Evolutionary conservation across 2,797 vertebrate species (phyloP).

Genomic region (Odontamblyopus rebecca): DNA sequence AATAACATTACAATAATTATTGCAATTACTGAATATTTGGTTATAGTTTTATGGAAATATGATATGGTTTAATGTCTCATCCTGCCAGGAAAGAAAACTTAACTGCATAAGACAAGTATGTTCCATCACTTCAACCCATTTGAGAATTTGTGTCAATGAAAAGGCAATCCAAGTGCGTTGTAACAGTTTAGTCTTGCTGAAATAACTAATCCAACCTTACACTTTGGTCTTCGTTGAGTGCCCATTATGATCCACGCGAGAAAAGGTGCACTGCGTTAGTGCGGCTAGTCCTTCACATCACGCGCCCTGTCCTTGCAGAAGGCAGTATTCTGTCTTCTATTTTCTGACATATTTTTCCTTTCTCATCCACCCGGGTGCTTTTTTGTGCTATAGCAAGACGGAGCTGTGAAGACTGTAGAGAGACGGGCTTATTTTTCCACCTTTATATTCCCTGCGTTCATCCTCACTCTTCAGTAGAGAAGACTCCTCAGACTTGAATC

Average conservation of each 20-base stretch:
- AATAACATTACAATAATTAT: too few relatives aligned
- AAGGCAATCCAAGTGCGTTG: not conserved
- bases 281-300: constrained; percentile 62
- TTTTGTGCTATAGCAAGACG: constrained; percentile 33
- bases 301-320: constrained; percentile 60
- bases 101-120: too few relatives aligned
- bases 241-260: constrained; percentile 47
- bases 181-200: not conserved
- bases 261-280: constrained; percentile 34
- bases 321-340: constrained; percentile 46
- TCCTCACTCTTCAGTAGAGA: constrained; percentile 50
- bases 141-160: not conserved
- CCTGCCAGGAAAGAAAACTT: too few relatives aligned
- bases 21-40: too few relatives aligned
- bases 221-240: constrained; percentile 12
- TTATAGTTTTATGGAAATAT: too few relatives aligned
- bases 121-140: not conserved
- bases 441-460: constrained; percentile 46
- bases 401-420: constrained; percentile 30
- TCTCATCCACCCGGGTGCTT: constrained; percentile 28
- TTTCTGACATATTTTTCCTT: constrained; percentile 33
- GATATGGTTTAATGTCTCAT: too few relatives aligned
- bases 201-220: not conserved
- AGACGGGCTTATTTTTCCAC: constrained; percentile 41
- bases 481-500: constrained; percentile 22